Evolutionary conservation across 2,888 invertebrate genomes (phyloP), one percentile per base, ranked within the genome.

Genomic region (Sarcophaga carnaria): DNA sequence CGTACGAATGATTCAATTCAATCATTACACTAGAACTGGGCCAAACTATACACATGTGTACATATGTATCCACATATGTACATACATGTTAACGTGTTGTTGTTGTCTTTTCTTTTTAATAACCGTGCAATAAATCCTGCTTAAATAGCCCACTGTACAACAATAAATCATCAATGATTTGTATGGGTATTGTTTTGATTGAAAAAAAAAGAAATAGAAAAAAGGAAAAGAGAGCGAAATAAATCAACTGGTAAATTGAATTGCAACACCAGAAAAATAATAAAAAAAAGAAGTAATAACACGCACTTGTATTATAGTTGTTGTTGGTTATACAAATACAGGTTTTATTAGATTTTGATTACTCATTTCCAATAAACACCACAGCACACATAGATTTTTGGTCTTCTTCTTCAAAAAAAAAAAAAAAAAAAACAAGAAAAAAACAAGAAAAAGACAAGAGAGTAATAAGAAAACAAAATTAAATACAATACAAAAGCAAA

Each of bases 311-410:
- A 37, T 37, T 37, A 11, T 17, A 14, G 47, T 20, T 71, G 71
- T 80, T 72, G 4, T 72, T 72, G 62, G 62, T 63, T 37, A 37
- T 37, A 37, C 37, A 8, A 37, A 62, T 49, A 17, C 25, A 49
- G 47, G 47, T 63, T 75, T 78, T 62, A 25, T 70, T 59, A 22
- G 25, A 47, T 60, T 80, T 66, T 59, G 22, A 72, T 80, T 80
- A 80, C 54, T 81, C 75, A 81, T 75, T 27, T 75, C 37, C 67
- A 81, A 62, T 69, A 47, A 20, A 17, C 63, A 20, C 37, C 37
- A 37, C 37, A 22, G 22, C 22, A 37, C 37, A 37, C 4, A 47
- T 62, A 67, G 59, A 10, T 72, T 37, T 22, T 62, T 22, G 6
- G 62, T 54, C 64, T 59, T 66, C 12, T 64, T 49, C 22, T 54